Conservation (phyloP, 37 sponge, comb jelly and placozoan species). For the Chondrosia reniformis region DNA sequence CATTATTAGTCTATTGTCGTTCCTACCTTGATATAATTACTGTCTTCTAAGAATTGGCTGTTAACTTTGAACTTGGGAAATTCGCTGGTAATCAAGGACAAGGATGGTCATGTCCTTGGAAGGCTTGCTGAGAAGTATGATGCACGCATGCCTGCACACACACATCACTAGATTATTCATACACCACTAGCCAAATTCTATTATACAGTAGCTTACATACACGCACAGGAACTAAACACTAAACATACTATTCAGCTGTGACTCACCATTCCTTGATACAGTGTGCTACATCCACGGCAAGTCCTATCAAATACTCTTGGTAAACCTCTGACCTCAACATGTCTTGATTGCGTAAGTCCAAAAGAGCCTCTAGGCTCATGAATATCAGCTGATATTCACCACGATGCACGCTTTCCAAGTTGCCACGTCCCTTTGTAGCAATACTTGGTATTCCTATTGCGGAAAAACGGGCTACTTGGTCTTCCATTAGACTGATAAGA, state of each 20-base stretch:
- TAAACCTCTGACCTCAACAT: conserved; percentile 2
- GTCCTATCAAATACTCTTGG: neutral
- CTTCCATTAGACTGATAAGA: conserved; percentile 2
- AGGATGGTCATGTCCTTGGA: neutral
- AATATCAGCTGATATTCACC: neutral
- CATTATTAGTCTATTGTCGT: no score
- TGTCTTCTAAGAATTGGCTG: no score
- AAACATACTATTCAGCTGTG: neutral
- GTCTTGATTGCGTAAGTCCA: neutral
- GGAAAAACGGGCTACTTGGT: conserved; percentile 3
- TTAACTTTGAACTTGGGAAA: no score
- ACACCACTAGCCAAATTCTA: neutral
- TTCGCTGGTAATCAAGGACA: neutral
- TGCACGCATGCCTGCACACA: neutral
- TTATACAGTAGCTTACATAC: neutral
- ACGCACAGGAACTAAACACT: neutral
- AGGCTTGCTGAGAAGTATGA: conserved; percentile 5
- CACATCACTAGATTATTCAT: neutral
- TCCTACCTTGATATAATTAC: no score
- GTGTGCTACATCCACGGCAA: neutral
- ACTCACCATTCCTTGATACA: conserved; percentile 2
- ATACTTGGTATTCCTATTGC: conserved; percentile 2
- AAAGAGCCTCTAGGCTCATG: conserved; percentile 1
- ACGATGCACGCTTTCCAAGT: neutral
- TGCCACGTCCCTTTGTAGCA: neutral